These are phyloP conservation scores for Phyllopteryx taeniolatus DNA, from an alignment of 2,113 vertebrate genomes.

Conservation along the genomic window DNA sequence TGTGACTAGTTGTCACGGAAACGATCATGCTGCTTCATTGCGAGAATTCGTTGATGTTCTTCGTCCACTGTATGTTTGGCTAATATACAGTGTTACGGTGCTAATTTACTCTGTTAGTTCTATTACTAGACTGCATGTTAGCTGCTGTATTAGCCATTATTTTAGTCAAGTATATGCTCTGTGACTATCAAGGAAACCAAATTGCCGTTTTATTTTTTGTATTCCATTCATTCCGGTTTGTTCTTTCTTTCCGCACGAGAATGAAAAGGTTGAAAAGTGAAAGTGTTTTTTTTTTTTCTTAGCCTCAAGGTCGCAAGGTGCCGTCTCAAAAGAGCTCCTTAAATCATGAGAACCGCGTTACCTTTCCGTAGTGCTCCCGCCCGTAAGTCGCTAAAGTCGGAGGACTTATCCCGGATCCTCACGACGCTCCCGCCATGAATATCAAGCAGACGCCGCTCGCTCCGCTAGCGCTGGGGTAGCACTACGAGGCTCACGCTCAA, in stretches of 20 bases:
- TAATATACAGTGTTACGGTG: too few relatives aligned
- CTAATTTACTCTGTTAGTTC: background rate
- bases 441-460: background rate
- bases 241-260: background rate
- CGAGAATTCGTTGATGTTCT: background rate
- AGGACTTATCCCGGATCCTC: constrained; percentile 5
- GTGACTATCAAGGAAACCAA: background rate
- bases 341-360: constrained; percentile 9
- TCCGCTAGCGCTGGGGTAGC: background rate
- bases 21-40: background rate
- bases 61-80: background rate
- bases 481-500: background rate
- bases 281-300: background rate
- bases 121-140: background rate
- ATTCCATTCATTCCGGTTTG: background rate
- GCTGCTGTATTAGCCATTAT: background rate
- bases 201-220: background rate
- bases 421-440: background rate
- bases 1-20: too few relatives aligned
- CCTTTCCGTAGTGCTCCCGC: constrained; percentile 6
- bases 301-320: constrained; percentile 3
- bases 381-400: constrained; percentile 8
- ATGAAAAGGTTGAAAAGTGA: constrained; percentile 7
- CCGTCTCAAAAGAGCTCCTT: background rate
- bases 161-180: background rate